These are phyloP conservation scores for Cyclura pinguis DNA, from an alignment of 2,797 vertebrate species.

Conservation along the genomic window DNA sequence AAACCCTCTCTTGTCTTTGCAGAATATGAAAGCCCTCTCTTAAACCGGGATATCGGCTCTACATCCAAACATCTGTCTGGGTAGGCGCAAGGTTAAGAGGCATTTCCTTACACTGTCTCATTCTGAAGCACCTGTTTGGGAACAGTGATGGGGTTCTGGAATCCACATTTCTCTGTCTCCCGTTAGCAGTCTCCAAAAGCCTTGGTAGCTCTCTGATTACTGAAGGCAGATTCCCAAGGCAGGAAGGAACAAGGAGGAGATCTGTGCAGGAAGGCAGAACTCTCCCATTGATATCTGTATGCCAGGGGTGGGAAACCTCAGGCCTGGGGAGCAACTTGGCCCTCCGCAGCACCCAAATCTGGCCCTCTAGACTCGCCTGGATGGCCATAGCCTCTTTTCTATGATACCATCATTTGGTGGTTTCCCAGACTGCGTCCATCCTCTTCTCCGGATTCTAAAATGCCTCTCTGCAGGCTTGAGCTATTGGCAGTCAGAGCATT, in stretches of 20 bases:
- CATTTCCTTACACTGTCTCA: background rate
- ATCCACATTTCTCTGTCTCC: background rate
- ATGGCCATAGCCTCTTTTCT: no score
- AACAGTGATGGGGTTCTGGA: background rate
- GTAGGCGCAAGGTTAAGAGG: conserved; percentile 40
- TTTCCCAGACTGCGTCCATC: no score
- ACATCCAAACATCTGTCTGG: conserved; percentile 44
- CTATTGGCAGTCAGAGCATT: no score
- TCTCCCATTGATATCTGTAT: background rate
- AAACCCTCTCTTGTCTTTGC: conserved; percentile 47
- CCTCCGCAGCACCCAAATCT: no score
- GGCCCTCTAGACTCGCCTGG: no score
- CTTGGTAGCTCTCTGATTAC: no score
- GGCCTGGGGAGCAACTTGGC: no score
- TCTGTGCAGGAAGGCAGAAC: background rate
- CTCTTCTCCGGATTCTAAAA: no score
- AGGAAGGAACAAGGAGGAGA: background rate
- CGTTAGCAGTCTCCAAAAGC: background rate
- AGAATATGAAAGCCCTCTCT: conserved; percentile 54
- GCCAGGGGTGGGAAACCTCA: no score
- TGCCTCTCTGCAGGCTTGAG: no score
- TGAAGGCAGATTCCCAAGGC: background rate
- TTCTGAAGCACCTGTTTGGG: background rate
- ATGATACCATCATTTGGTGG: no score
- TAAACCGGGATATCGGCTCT: background rate